Base-by-base conservation (phyloP, 2,888 invertebrate genomes). In the Oscheius sp. region DNA sequence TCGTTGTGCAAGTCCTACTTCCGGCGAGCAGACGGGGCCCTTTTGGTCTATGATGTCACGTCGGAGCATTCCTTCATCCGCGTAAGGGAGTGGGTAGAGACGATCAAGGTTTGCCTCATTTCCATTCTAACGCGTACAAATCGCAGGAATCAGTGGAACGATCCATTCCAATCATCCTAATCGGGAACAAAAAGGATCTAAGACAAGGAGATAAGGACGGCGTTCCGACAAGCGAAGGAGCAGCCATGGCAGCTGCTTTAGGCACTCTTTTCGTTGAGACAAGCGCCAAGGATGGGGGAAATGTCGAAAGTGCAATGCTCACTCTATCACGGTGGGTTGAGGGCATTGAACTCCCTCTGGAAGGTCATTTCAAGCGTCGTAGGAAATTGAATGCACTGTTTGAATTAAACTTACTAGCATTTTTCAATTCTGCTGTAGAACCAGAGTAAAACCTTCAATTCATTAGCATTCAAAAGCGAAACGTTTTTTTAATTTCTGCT, bases 1-100 rank as follows among this genome's bases (percentile, higher is more conserved):
- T 90, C 90, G 72, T 89, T 91, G 61, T 90, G 90, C 34, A 90
- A 90, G 80, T 90, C 90, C 0, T 91, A 91, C 84, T 91, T 91
- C 84, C 88, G 91, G 2, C 87, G 90, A 64, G 90, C 90, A 2
- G 91, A 91, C 83, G 91, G 91, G 3, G 90, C 91, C 2, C 87
- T 91, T 72, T 84, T 91, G 37, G 85, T 91, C 66, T 91, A 90
- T 79, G 91, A 91, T 81, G 89, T 90, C 71, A 90, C 90, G 17
- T 89, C 89, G 76, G 91, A 91, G 79, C 84, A 89, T 50, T 90
- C 90, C 1, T 91, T 90, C 84, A 81, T 90, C 29, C 90, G 89
- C 74, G 89, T 91, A 29, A 87, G 91, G 15, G 89, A 90, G 57
- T 91, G 91, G 91, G 87, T 90, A 65, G 89, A 89, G 64, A 88